Evolutionary conservation across 2,888 invertebrate species (phyloP).

Genomic region (Trichogramma evanescens): DNA sequence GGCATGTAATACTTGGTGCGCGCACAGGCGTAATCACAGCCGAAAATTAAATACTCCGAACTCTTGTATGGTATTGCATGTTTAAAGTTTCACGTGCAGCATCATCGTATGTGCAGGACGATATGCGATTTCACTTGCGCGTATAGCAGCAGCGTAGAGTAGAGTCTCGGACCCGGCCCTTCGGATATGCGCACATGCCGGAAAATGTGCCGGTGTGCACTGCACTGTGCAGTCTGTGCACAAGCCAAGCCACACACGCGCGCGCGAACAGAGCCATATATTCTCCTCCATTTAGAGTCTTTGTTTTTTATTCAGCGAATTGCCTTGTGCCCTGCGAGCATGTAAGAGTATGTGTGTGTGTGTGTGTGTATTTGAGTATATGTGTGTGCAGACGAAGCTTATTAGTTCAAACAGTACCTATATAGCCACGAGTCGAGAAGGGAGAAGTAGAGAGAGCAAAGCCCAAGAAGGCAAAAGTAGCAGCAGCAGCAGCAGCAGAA

Average conservation of each 20-base stretch:
- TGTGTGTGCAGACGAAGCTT: background rate
- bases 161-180: too few species aligned
- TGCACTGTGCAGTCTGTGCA: background rate
- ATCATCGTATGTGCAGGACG: too few species aligned
- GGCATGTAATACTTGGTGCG: too few species aligned
- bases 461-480: background rate
- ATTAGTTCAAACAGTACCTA: background rate
- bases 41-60: too few species aligned
- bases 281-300: conserved; percentile 36
- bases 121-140: too few species aligned
- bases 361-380: too few species aligned
- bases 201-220: background rate
- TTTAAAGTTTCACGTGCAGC: too few species aligned
- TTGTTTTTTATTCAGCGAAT: conserved; percentile 41
- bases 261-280: conserved; percentile 25
- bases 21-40: too few species aligned
- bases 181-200: too few species aligned
- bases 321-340: background rate
- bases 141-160: too few species aligned
- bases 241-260: background rate
- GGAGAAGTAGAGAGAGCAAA: conserved; percentile 4
- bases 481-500: conserved; percentile 15
- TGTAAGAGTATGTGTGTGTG: background rate
- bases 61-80: too few species aligned
- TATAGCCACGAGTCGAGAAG: too few species aligned